Conservation (phyloP, 2,113 vertebrate genomes). For the Xiphophorus maculatus region DNA sequence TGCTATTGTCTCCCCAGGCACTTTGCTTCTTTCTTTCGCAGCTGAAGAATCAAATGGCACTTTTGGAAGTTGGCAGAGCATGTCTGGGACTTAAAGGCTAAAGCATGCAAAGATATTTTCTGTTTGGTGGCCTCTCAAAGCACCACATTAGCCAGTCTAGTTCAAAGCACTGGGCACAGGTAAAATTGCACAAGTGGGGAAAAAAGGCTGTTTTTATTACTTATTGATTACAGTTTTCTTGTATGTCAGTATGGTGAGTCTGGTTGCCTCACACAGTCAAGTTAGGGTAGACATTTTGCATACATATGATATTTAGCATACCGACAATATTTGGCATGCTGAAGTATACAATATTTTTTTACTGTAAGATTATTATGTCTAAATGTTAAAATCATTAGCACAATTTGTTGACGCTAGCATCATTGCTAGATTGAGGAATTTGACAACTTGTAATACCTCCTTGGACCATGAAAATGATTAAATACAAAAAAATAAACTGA, state of each 20-base stretch:
- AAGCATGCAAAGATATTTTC: slow-evolving; percentile 81
- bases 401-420: no score
- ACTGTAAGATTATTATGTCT: background rate
- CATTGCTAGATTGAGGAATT: background rate
- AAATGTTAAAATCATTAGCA: background rate
- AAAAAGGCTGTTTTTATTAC: background rate
- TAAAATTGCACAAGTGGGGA: slow-evolving; percentile 30
- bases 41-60: slow-evolving; percentile 82
- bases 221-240: background rate
- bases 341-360: background rate
- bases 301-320: background rate
- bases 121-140: slow-evolving; percentile 69
- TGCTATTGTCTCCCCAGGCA: slow-evolving; percentile 83
- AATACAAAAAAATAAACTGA: background rate
- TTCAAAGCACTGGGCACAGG: slow-evolving; percentile 63
- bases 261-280: background rate
- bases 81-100: slow-evolving; percentile 84
- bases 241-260: background rate
- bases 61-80: slow-evolving; percentile 89
- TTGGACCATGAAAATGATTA: background rate
- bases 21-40: slow-evolving; percentile 82
- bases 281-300: background rate
- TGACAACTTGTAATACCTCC: background rate
- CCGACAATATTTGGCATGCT: background rate
- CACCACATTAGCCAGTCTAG: slow-evolving; percentile 61